Conservation (phyloP, 2,888 invertebrate genomes). For the Pyrgus malvae region DNA sequence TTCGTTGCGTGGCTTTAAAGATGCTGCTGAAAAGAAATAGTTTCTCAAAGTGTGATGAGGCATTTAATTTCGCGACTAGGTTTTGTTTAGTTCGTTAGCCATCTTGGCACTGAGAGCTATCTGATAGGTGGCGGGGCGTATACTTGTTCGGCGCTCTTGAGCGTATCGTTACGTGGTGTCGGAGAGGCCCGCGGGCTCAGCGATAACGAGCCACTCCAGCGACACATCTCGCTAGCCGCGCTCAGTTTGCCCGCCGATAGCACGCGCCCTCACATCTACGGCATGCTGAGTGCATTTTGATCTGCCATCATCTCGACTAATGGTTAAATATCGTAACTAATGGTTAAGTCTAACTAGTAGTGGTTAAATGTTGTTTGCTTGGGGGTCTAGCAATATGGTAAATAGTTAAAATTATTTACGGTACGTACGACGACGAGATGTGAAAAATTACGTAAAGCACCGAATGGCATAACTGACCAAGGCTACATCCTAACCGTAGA, state of each 20-base stretch:
- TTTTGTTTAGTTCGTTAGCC: slow-evolving; percentile 28
- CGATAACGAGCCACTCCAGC: slow-evolving; percentile 48
- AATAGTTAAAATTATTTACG: too few relatives aligned
- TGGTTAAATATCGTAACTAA: too few relatives aligned
- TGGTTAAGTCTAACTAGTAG: too few relatives aligned
- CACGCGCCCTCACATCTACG: slow-evolving; percentile 1
- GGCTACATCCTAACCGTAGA: too few relatives aligned
- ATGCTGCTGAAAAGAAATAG: background rate
- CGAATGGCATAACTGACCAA: too few relatives aligned
- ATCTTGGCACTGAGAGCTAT: slow-evolving; percentile 18
- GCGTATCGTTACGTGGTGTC: slow-evolving; percentile 39
- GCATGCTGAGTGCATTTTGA: background rate
- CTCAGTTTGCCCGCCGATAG: slow-evolving; percentile 10
- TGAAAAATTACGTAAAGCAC: too few relatives aligned
- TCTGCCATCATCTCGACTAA: too few relatives aligned
- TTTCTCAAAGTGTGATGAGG: background rate
- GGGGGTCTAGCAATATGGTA: too few relatives aligned
- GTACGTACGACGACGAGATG: too few relatives aligned
- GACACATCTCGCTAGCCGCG: slow-evolving; percentile 17
- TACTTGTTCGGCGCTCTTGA: slow-evolving; percentile 35
- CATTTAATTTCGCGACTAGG: slow-evolving; percentile 9
- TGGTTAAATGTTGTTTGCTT: too few relatives aligned
- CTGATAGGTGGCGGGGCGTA: slow-evolving; percentile 25
- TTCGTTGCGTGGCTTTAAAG: too few relatives aligned
- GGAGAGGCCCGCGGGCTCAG: slow-evolving; percentile 37